These are phyloP conservation scores for Coracias cyanogaster DNA, from an alignment of 2,797 vertebrate genomes.

Conservation along the genomic window DNA sequence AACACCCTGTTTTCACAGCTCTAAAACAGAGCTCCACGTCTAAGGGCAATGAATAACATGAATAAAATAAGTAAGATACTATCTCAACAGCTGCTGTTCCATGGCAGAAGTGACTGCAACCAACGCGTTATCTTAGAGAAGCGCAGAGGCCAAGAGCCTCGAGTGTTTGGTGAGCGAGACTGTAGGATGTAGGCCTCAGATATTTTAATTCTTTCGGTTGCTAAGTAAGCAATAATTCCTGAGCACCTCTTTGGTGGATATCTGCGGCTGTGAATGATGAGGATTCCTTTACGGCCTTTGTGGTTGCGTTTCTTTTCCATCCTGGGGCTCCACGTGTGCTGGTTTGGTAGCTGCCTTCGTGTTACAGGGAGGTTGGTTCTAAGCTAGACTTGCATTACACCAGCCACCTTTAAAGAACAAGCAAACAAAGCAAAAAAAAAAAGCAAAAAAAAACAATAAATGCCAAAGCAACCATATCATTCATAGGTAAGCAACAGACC, in stretches of 20 bases:
- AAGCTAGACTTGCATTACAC: not conserved
- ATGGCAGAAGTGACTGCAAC: not conserved
- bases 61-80: constrained; percentile 46
- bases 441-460: no score
- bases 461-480: not conserved
- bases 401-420: not conserved
- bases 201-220: not conserved
- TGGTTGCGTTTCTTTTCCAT: not conserved
- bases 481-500: accelerated
- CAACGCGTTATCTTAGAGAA: not conserved
- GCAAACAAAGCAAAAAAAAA: not conserved
- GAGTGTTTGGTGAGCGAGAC: not conserved
- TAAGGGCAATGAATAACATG: constrained; percentile 47
- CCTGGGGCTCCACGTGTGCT: accelerated
- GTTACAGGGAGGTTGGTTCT: not conserved
- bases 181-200: not conserved
- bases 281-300: not conserved
- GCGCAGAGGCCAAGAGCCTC: not conserved
- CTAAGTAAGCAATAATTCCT: not conserved
- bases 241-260: not conserved
- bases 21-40: not conserved
- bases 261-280: not conserved
- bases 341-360: not conserved
- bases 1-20: constrained; percentile 1
- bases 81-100: not conserved